Conservation (phyloP, 2,797 vertebrate genomes). For the Pangasius macronema region DNA sequence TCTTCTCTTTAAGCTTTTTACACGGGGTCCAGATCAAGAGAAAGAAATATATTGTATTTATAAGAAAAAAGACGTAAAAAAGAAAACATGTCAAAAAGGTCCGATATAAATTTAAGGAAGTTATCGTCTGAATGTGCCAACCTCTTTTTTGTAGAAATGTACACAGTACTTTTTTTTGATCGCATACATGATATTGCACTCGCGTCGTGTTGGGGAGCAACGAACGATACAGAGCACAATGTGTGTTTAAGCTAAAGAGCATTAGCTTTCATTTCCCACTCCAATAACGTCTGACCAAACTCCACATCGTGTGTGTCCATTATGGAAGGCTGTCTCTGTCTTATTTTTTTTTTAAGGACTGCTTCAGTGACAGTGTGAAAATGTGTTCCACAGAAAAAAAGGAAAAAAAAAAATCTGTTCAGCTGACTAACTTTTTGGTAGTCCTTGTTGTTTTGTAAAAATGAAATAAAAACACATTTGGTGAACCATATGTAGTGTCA, state of each 20-base stretch:
- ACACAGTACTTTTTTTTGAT: slow-evolving; percentile 66
- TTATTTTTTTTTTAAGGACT: slow-evolving; percentile 58
- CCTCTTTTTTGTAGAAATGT: slow-evolving; percentile 70
- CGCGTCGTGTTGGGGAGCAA: slow-evolving; percentile 74
- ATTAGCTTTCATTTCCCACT: slow-evolving; percentile 46
- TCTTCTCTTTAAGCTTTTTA: slow-evolving; percentile 76
- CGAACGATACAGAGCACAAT: slow-evolving; percentile 78
- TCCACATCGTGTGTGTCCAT: slow-evolving; percentile 62
- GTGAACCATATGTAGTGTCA: slow-evolving; percentile 59
- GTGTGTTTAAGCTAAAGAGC: slow-evolving; percentile 58
- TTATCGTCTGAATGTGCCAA: slow-evolving; percentile 83
- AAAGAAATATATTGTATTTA: slow-evolving; percentile 83
- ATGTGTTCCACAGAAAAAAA: slow-evolving; percentile 65
- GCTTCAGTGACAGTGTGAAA: slow-evolving; percentile 68
- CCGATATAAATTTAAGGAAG: slow-evolving; percentile 61
- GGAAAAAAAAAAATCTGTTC: slow-evolving; percentile 57
- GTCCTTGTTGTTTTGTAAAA: slow-evolving; percentile 82
- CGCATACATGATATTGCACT: slow-evolving; percentile 77
- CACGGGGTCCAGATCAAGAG: slow-evolving; percentile 74
- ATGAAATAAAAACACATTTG: slow-evolving; percentile 81
- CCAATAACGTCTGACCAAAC: slow-evolving; percentile 66
- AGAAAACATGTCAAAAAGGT: slow-evolving; percentile 59
- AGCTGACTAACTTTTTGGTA: slow-evolving; percentile 80
- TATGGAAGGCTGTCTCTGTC: slow-evolving; percentile 70
- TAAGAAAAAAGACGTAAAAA: slow-evolving; percentile 61